phyloP scores from a whole-genome alignment of 2,113 vertebrate genomes.

The Lepus europaeus region DNA sequence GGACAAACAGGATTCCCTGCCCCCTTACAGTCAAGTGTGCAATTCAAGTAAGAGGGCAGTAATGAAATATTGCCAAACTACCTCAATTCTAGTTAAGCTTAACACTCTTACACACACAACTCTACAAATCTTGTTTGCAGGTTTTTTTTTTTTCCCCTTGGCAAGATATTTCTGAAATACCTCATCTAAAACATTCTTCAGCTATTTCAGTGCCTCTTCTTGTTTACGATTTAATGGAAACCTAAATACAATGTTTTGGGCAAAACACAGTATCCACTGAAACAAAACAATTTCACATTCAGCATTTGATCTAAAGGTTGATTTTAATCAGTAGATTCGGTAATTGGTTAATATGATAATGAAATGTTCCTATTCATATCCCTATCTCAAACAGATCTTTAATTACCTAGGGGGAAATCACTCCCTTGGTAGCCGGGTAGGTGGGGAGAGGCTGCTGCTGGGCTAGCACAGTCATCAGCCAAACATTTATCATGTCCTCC shows the following conservation, averaged over 20 bases:
- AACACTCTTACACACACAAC: background rate
- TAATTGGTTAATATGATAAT: conserved; percentile 83
- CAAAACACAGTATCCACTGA: conserved; percentile 32
- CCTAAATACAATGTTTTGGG: conserved; percentile 28
- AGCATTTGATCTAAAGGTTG: conserved; percentile 74
- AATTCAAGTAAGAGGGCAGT: background rate
- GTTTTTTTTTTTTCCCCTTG: background rate
- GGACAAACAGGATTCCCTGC: background rate
- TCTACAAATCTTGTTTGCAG: no score
- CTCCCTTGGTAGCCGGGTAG: conserved; percentile 85
- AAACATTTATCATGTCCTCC: conserved; percentile 95
- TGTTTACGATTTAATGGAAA: conserved; percentile 13
- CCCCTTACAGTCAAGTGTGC: background rate
- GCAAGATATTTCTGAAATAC: background rate
- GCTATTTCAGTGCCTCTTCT: conserved; percentile 24
- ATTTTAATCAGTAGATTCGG: conserved; percentile 75
- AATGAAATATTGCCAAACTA: background rate
- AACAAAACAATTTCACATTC: conserved; percentile 59
- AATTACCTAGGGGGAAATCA: conserved; percentile 87
- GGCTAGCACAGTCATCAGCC: conserved; percentile 90
- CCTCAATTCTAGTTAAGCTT: background rate
- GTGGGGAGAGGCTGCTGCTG: conserved; percentile 87
- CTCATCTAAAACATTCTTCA: conserved; percentile 44
- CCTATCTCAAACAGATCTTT: conserved; percentile 85
- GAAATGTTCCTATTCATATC: conserved; percentile 85